These are phyloP conservation scores for Bradypodion pumilum DNA, from an alignment of 2,797 vertebrate genomes.

Conservation along the genomic window DNA sequence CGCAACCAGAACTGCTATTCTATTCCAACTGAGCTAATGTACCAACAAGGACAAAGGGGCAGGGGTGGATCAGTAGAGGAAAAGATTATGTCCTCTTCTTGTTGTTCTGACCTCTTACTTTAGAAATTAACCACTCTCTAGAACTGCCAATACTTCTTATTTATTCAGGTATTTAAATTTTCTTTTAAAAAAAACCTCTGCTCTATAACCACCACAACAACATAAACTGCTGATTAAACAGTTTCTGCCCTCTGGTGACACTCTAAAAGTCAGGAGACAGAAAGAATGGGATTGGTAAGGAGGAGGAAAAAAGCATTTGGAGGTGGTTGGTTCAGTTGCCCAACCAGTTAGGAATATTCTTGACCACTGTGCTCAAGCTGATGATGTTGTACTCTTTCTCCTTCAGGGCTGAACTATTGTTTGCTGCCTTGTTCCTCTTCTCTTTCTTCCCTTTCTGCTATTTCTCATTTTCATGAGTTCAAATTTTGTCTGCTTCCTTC, in stretches of 20 bases:
- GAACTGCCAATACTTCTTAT: neutral
- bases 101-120: neutral
- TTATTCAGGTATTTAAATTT: no score
- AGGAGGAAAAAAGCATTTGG: neutral
- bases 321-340: neutral
- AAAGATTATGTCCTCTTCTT: neutral
- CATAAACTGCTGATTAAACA: neutral
- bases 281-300: neutral
- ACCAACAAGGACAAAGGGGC: neutral
- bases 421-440: neutral
- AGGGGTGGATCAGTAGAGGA: neutral
- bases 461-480: neutral
- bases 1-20: neutral
- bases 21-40: neutral
- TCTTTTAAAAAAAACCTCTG: no score
- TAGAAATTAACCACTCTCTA: neutral
- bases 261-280: neutral
- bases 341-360: neutral
- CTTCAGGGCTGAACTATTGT: no score
- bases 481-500: neutral
- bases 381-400: neutral
- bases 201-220: no score
- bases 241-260: neutral
- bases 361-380: neutral
- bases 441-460: neutral